Evolutionary conservation across 2,888 invertebrate species (phyloP), one percentile per base, ranked within the genome.

Genomic region (Leptopterna dolabrata): DNA sequence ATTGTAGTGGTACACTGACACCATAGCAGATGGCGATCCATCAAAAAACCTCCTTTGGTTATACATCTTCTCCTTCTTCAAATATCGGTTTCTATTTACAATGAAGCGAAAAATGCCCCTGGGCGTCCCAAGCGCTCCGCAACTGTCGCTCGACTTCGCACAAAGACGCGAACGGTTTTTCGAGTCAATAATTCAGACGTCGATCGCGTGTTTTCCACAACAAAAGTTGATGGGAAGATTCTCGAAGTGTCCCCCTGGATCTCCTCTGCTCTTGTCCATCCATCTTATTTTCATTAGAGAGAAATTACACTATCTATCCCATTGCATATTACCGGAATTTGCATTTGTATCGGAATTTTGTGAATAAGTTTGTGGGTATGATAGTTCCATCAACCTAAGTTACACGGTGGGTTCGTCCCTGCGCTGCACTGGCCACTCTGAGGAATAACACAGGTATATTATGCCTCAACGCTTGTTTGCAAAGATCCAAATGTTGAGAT

Each of bases 21-120:
- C 73, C 73, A 73, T 29, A 73, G 30, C 73, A 73, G 73, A 73
- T 73, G 73, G 73, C 73, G 16, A 73, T 73, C 73, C 73, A 73
- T 73, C 73, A 73, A 73, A 73, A n/a, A 29, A 36, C 30, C 73
- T 36, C n/a, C 73, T 73, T n/a, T 29, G 14, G 19, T 55, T n/a
- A 19, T 19, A 7, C 36, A 4, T 36, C 36, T 36, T 36, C 36
- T 7, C 13, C 47, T 55, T 55, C 55, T 55, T 24, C 55, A 55
- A 55, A 55, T n/a, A 55, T 55, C 55, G 55, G 55, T 55, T 55
- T 55, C 19, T 19, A 19, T 19, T 55, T 19, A 55, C 55, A 55
- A 55, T 55, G 55, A 55, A 55, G 55, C 55, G 55, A 55, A 55
- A 55, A 55, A n/a, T 55, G 55, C 55, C 55, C 55, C 24, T 0